phyloP scores from a whole-genome alignment of 2,888 invertebrate genomes.

The Allygus modestus region DNA sequence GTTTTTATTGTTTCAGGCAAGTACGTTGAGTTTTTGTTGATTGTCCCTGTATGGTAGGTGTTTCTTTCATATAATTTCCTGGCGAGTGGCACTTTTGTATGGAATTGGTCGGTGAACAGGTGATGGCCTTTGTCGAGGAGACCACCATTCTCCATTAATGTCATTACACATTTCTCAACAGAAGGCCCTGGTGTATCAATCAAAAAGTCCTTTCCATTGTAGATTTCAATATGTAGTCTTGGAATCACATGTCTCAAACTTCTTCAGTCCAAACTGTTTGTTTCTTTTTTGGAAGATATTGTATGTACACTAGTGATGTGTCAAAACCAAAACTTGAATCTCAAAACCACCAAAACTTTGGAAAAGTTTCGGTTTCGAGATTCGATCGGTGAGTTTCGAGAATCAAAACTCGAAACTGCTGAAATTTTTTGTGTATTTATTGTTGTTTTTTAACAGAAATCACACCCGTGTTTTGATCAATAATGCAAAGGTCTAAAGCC shows the following conservation, averaged over 20 bases:
- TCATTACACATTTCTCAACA: neutral
- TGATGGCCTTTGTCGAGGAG: slow-evolving; percentile 12
- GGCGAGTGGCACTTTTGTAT: slow-evolving; percentile 3
- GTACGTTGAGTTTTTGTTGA: slow-evolving; percentile 2
- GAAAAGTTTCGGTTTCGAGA: too few relatives aligned
- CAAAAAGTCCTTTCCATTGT: neutral
- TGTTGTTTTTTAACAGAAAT: too few relatives aligned
- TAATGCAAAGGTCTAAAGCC: too few relatives aligned
- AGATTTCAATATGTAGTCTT: slow-evolving; percentile 4
- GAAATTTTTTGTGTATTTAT: too few relatives aligned
- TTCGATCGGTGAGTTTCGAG: too few relatives aligned
- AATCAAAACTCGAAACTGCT: too few relatives aligned
- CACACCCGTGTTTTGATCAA: too few relatives aligned
- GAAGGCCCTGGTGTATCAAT: neutral
- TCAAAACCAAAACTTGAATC: too few relatives aligned
- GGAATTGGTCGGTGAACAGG: slow-evolving; percentile 29
- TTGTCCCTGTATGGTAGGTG: slow-evolving; percentile 13
- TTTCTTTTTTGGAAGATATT: slow-evolving; percentile 16
- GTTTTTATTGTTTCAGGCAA: neutral
- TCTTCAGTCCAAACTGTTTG: neutral
- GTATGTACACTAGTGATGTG: neutral
- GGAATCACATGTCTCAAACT: neutral
- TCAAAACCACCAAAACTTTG: too few relatives aligned
- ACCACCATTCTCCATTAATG: neutral
- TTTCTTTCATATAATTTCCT: neutral